A percentile compares a stretch with the other conserved stretches of the same genome.
These are phyloP conservation scores for Melinaea marsaeus DNA, from an alignment of 2,888 invertebrate species.

Conservation along the genomic window DNA sequence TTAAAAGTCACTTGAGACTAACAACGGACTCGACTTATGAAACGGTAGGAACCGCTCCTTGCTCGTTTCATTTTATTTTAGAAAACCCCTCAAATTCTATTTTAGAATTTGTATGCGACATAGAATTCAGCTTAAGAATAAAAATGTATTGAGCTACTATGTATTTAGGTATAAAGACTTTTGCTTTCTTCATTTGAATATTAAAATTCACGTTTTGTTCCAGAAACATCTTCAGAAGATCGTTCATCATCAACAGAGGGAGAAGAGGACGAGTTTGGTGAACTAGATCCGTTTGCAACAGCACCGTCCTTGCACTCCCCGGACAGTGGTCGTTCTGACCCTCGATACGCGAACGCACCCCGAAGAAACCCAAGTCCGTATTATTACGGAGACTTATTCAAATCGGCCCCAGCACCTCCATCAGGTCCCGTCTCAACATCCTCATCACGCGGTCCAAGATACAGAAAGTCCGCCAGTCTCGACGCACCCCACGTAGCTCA, in stretches of 20 bases:
- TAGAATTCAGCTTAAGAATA: too few relatives aligned
- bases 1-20: constrained; percentile 57
- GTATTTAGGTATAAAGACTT: too few relatives aligned
- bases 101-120: not conserved
- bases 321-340: constrained; percentile 80
- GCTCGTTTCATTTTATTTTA: constrained; percentile 48
- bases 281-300: constrained; percentile 70
- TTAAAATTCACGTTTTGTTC: constrained; percentile 41
- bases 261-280: constrained; percentile 79
- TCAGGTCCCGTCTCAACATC: constrained; percentile 46
- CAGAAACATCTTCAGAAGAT: constrained; percentile 68
- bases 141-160: too few relatives aligned
- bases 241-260: constrained; percentile 77
- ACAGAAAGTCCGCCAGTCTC: constrained; percentile 85
- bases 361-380: constrained; percentile 88
- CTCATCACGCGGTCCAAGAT: constrained; percentile 75
- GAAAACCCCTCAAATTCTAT: constrained; percentile 34
- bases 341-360: constrained; percentile 75
- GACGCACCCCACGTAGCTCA: constrained; percentile 84
- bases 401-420: constrained; percentile 66
- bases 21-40: constrained; percentile 48
- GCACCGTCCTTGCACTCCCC: constrained; percentile 82
- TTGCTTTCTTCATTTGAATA: too few relatives aligned
- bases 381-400: constrained; percentile 88
- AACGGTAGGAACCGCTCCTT: constrained; percentile 45